A percentile compares a stretch with the other conserved stretches of the same genome.
Conservation (phyloP, 1,140 invertebrate species). For the Halotydeus destructor region DNA sequence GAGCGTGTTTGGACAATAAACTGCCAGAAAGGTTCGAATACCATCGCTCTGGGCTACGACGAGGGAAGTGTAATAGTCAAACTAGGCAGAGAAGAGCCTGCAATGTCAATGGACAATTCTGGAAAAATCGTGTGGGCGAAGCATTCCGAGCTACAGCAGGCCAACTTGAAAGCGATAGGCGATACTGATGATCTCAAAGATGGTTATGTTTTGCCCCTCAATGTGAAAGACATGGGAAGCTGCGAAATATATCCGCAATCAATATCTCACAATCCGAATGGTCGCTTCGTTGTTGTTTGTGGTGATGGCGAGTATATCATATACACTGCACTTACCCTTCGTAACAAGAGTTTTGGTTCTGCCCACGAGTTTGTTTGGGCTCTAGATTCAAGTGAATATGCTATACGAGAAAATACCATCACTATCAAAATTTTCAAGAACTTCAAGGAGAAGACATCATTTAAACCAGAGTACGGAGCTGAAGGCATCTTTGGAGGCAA, state of each 20-base stretch:
- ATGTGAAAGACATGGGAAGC: slow-evolving; percentile 95
- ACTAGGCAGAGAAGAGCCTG: slow-evolving; percentile 90
- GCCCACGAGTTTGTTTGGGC: slow-evolving; percentile 99
- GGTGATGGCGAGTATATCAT: slow-evolving; percentile 99
- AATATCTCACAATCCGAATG: slow-evolving; percentile 95
- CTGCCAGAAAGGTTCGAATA: slow-evolving; percentile 86
- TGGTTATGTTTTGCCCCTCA: slow-evolving; percentile 72
- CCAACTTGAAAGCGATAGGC: slow-evolving; percentile 50
- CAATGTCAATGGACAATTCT: slow-evolving; percentile 93
- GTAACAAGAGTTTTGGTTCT: slow-evolving; percentile 95
- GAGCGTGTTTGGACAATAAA: slow-evolving; percentile 94
- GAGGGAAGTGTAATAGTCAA: slow-evolving; percentile 96
- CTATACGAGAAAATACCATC: slow-evolving; percentile 68
- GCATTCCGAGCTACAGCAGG: slow-evolving; percentile 94
- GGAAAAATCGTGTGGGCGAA: slow-evolving; percentile 98
- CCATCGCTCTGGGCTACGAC: slow-evolving; percentile 91
- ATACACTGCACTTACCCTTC: slow-evolving; percentile 93
- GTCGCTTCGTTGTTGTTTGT: slow-evolving; percentile 89
- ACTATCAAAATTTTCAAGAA: slow-evolving; percentile 91
- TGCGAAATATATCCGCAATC: slow-evolving; percentile 99
- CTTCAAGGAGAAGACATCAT: slow-evolving; percentile 87
- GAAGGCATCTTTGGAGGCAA: slow-evolving; percentile 90
- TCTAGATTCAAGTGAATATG: slow-evolving; percentile 80
- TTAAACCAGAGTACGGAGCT: slow-evolving; percentile 86
- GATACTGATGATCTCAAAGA: slow-evolving; percentile 61